phyloP scores from a whole-genome alignment of 2,797 vertebrate species.

The Caiman crocodilus region DNA sequence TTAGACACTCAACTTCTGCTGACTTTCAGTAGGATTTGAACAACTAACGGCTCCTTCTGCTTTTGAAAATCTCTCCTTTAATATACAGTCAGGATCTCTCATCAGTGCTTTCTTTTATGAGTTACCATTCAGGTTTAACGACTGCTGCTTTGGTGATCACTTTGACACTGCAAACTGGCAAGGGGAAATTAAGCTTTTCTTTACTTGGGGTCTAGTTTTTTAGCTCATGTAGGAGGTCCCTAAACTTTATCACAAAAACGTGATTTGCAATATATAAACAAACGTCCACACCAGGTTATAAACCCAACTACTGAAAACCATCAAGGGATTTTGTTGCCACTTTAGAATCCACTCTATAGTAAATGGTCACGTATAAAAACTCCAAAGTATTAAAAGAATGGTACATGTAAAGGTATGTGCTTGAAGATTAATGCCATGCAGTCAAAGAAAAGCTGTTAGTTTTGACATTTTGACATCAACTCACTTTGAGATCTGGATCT shows the following conservation, averaged over 20 bases:
- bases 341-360: conserved; percentile 50
- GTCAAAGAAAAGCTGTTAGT: conserved; percentile 76
- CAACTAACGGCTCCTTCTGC: neutral
- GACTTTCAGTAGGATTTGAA: neutral
- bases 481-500: conserved; percentile 78
- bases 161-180: neutral
- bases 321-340: conserved; percentile 51
- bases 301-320: conserved; percentile 58
- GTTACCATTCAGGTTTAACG: neutral
- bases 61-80: neutral
- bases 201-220: conserved; percentile 42
- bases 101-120: conserved; percentile 5
- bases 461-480: conserved; percentile 79
- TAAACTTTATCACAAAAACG: conserved; percentile 45
- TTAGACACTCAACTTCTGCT: neutral
- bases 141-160: neutral
- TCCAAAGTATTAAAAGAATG: conserved; percentile 32
- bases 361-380: conserved; percentile 33
- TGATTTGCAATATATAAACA: conserved; percentile 56
- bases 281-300: conserved; percentile 36
- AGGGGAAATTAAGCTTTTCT: conserved; percentile 40
- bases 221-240: conserved; percentile 38
- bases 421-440: conserved; percentile 67
- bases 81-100: neutral
- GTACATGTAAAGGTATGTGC: conserved; percentile 35